Evolutionary conservation across 2,113 vertebrate species (phyloP), one percentile per base, ranked within the genome.

Genomic region (Percopsis transmontana): DNA sequence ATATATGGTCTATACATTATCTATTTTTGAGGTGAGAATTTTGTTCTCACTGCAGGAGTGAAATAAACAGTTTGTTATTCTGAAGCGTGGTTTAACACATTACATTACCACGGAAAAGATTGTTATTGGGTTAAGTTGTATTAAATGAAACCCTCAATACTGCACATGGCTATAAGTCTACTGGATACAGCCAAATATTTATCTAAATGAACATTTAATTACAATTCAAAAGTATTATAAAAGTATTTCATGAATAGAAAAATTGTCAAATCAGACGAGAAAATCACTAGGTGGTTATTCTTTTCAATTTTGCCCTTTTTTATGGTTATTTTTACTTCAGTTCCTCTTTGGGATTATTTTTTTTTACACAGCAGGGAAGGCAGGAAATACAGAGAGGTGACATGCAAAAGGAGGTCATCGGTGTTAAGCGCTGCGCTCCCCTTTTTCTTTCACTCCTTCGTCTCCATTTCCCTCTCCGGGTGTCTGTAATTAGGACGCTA

Each of bases 1-100:
- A n/a, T n/a, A n/a, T n/a, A 5, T 16, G 42, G 12, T 45, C 15
- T 45, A 12, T 14, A n/a, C n/a, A n/a, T n/a, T 55, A 56, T 79
- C 74, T 82, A 72, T 81, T 81, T 81, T 81, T 68, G 33, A 79
- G 68, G 77, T 54, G 81, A 85, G 75, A 81, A 71, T 70, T 48
- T 79, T 76, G 5, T 69, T 77, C 53, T 19, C 68, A 66, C 76
- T 68, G 42, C 66, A 55, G 60, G 70, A 76, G 44, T 52, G 60
- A 81, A 58, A 68, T 45, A 56, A 70, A 53, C 42, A 41, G 58
- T 52, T 76, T 67, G 79, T 72, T 82, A 72, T 80, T 62, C 24
- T 63, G 58, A 55, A 2, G 21, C 16, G 44, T 54, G 68, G 65
- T 51, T 21, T 40, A 70, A 61, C 53, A 48, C 66, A 57, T 75